These are phyloP conservation scores for Acronicta psi DNA, from an alignment of 2,888 invertebrate species.

Conservation along the genomic window DNA sequence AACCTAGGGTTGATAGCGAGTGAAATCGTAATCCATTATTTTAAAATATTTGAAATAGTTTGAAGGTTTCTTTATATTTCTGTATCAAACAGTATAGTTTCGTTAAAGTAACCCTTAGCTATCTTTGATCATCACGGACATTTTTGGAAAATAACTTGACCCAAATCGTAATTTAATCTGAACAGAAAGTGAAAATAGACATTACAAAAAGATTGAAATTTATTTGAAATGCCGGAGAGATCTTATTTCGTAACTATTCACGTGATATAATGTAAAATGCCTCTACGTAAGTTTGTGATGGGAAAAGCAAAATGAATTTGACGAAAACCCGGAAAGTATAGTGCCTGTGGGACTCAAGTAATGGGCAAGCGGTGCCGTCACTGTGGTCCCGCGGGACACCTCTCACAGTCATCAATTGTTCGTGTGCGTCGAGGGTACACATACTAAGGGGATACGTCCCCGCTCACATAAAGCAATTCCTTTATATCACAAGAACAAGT, in stretches of 20 bases:
- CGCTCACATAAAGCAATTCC: conserved; percentile 15
- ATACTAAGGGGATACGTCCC: conserved; percentile 11
- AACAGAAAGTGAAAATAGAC: conserved; percentile 9
- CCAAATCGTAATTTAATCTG: conserved; percentile 14
- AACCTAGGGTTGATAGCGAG: conserved; percentile 13
- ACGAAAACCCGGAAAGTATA: conserved; percentile 13
- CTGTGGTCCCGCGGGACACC: conserved; percentile 39
- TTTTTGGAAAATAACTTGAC: conserved; percentile 7
- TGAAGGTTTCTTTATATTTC: neutral
- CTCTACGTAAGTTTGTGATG: conserved; percentile 13
- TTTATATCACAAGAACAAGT: conserved; percentile 24
- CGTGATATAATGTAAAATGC: neutral
- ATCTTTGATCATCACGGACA: neutral
- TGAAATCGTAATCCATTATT: neutral
- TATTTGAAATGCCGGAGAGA: conserved; percentile 15
- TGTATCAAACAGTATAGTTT: too few relatives aligned
- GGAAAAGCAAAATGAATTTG: conserved; percentile 19
- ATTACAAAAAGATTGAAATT: conserved; percentile 15
- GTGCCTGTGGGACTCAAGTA: conserved; percentile 34
- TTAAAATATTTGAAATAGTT: too few relatives aligned
- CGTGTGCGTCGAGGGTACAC: conserved; percentile 13
- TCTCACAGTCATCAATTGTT: conserved; percentile 45
- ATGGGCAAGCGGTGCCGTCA: conserved; percentile 31
- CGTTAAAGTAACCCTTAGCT: neutral
- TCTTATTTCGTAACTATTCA: conserved; percentile 23